These are phyloP conservation scores for Chelonus insularis DNA, from an alignment of 1,140 invertebrate species.

Conservation along the genomic window DNA sequence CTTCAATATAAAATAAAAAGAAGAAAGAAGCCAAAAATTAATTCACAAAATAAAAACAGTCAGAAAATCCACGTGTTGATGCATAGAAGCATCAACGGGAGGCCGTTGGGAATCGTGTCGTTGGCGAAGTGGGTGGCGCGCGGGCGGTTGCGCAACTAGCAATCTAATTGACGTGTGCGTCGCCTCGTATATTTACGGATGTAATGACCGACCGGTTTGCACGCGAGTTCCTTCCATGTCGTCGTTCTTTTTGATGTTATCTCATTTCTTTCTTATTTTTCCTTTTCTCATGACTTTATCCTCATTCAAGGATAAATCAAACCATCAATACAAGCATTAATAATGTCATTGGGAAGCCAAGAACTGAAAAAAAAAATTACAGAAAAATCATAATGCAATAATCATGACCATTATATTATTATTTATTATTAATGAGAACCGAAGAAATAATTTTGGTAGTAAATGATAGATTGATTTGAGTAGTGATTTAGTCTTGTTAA, in stretches of 20 bases:
- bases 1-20: no score
- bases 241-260: slow-evolving; percentile 16
- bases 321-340: no score
- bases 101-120: slow-evolving; percentile 31
- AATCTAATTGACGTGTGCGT: slow-evolving; percentile 45
- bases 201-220: slow-evolving; percentile 40
- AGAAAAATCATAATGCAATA: no score
- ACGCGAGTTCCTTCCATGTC: slow-evolving; percentile 30
- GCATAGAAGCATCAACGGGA: slow-evolving; percentile 14
- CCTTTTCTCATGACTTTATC: not conserved
- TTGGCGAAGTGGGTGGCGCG: slow-evolving; percentile 41
- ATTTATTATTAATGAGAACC: no score
- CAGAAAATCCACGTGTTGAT: slow-evolving; percentile 23
- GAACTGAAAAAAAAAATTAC: no score
- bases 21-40: no score
- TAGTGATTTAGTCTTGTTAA: slow-evolving; percentile 1
- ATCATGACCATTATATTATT: no score
- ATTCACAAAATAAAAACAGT: not conserved
- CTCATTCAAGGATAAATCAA: no score
- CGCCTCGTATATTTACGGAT: slow-evolving; percentile 42
- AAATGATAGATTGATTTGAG: not conserved
- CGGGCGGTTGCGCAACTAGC: slow-evolving; percentile 40
- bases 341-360: no score
- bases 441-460: no score
- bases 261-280: not conserved